A percentile compares a stretch with the other conserved stretches of the same genome.
Evolutionary conservation across 64 coral and sea anemone genomes (phyloP).

Genomic region (Pocillopora verrucosa): DNA sequence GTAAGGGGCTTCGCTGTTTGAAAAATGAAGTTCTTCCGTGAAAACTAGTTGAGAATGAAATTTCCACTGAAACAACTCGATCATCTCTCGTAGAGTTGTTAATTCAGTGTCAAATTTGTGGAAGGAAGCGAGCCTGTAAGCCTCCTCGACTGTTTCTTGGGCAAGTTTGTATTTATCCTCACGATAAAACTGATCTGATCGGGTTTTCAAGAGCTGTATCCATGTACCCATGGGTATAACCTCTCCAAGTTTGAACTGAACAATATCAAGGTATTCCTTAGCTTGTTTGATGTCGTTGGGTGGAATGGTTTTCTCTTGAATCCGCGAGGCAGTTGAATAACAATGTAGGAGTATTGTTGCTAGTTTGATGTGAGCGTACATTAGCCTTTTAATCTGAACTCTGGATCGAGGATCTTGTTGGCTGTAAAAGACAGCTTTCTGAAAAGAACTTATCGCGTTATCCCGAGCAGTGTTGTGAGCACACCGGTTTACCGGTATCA

Average conservation of each 20-base stretch:
- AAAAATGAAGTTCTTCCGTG: too few relatives aligned
- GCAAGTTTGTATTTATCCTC: not conserved
- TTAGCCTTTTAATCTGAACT: too few relatives aligned
- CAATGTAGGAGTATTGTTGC: too few relatives aligned
- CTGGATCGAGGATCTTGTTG: too few relatives aligned
- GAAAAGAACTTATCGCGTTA: too few relatives aligned
- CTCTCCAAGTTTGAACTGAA: too few relatives aligned
- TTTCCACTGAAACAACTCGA: not conserved
- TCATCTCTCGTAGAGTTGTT: not conserved
- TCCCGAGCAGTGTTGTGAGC: not conserved
- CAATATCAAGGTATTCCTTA: too few relatives aligned
- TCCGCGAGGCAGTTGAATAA: too few relatives aligned
- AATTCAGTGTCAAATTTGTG: not conserved
- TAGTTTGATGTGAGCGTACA: too few relatives aligned
- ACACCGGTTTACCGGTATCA: not conserved
- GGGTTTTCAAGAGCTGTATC: not conserved
- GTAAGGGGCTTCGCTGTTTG: not conserved
- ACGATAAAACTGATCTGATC: conserved; percentile 9
- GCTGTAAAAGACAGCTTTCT: too few relatives aligned
- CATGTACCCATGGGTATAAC: not conserved
- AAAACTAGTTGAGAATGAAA: not conserved
- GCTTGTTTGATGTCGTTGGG: too few relatives aligned
- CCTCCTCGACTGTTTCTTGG: not conserved
- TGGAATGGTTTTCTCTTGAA: too few relatives aligned
- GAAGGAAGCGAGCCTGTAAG: not conserved